Conservation (phyloP, 2,888 invertebrate genomes). For the Griposia aprilina region DNA sequence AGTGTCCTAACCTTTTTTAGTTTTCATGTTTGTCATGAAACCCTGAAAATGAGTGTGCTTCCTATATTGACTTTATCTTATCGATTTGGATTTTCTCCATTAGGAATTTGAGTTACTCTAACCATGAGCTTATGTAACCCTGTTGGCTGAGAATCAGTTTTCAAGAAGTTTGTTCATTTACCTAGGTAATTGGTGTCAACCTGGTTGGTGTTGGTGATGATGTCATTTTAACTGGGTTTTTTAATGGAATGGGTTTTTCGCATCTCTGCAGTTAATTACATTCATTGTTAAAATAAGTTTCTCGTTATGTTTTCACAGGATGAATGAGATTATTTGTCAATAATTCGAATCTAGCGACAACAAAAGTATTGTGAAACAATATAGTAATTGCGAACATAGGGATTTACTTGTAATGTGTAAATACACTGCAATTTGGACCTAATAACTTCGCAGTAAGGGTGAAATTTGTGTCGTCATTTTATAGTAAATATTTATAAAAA, state of each 20-base stretch:
- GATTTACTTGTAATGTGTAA: conserved; percentile 21
- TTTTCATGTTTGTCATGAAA: too few relatives aligned
- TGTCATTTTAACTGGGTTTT: background rate
- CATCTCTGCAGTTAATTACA: conserved; percentile 18
- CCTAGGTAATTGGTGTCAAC: background rate
- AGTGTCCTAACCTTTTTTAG: background rate
- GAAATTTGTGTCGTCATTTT: background rate
- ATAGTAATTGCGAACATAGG: conserved; percentile 46
- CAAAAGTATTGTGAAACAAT: conserved; percentile 59
- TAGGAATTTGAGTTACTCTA: background rate
- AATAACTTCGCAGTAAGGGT: conserved; percentile 1
- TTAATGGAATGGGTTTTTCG: conserved; percentile 20
- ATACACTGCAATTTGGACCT: conserved; percentile 35
- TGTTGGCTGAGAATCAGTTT: background rate
- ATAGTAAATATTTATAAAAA: conserved; percentile 49
- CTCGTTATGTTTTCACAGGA: conserved; percentile 47
- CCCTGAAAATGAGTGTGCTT: background rate
- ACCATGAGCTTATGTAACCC: background rate
- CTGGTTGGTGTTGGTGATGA: too few relatives aligned
- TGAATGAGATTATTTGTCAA: conserved; percentile 61
- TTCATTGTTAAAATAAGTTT: conserved; percentile 28
- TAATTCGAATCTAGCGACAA: conserved; percentile 45
- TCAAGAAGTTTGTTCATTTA: background rate
- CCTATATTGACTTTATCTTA: background rate
- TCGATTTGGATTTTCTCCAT: background rate